phyloP scores from a whole-genome alignment of 2,888 invertebrate genomes.

The Campoletis raptor region DNA sequence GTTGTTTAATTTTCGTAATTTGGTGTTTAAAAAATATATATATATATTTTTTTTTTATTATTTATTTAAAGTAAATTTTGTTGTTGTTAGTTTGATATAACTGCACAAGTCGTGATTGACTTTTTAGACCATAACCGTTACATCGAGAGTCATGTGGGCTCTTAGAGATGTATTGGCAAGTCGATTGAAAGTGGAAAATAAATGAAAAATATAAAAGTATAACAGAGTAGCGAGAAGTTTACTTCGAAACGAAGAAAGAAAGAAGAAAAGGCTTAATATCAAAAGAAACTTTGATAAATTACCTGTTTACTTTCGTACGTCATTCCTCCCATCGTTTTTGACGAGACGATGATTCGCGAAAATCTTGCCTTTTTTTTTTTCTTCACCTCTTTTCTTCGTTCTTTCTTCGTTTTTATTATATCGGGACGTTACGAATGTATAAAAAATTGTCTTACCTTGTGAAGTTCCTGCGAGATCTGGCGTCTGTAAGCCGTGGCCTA shows the following conservation, averaged over 20 bases:
- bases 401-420: constrained; percentile 18
- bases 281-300: constrained; percentile 29
- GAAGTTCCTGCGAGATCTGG: constrained; percentile 93
- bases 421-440: constrained; percentile 50
- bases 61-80: constrained; percentile 69
- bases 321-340: not conserved
- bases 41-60: constrained; percentile 71
- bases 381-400: constrained; percentile 35
- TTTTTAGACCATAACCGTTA: constrained; percentile 74
- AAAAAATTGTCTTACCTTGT: constrained; percentile 88
- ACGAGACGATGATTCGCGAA: not conserved
- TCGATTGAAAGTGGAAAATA: constrained; percentile 76
- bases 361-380: constrained; percentile 2
- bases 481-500: constrained; percentile 84
- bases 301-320: not conserved
- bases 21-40: constrained; percentile 58
- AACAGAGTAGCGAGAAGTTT: constrained; percentile 81
- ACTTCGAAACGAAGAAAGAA: constrained; percentile 55
- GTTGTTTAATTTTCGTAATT: constrained; percentile 64
- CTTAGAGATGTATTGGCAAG: constrained; percentile 81
- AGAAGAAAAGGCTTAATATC: constrained; percentile 65
- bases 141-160: constrained; percentile 77
- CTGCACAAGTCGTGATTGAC: constrained; percentile 83
- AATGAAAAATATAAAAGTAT: constrained; percentile 70
- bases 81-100: constrained; percentile 84